Conservation (phyloP, 2,888 invertebrate genomes). For the Pseudococcus jackbeardsleyi region DNA sequence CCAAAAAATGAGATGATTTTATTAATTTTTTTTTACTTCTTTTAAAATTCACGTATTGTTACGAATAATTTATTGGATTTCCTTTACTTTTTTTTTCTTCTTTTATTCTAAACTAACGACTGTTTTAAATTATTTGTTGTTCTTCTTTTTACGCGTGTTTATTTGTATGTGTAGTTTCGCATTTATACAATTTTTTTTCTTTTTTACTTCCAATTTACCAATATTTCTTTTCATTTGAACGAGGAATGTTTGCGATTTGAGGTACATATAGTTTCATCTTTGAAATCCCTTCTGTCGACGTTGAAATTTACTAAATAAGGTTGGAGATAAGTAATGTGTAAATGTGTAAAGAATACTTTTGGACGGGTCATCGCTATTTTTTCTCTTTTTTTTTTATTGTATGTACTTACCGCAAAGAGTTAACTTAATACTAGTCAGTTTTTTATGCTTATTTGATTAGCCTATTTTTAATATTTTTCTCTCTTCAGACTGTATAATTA, state of each 20-base stretch:
- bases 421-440: constrained; percentile 65
- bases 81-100: too few species aligned
- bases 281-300: not conserved
- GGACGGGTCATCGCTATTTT: constrained; percentile 30
- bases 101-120: constrained; percentile 37
- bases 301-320: not conserved
- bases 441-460: constrained; percentile 47
- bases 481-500: constrained; percentile 39
- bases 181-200: not conserved
- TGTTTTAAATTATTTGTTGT: constrained; percentile 34
- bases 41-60: constrained; percentile 30
- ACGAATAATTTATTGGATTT: constrained; percentile 10
- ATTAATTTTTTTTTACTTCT: constrained; percentile 12
- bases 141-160: constrained; percentile 23
- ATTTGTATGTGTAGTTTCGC: constrained; percentile 15
- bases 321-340: not conserved
- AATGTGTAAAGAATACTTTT: constrained; percentile 13
- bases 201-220: constrained; percentile 21
- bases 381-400: constrained; percentile 39
- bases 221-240: not conserved
- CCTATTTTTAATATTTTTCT: constrained; percentile 15
- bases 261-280: not conserved
- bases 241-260: not conserved
- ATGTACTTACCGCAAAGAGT: constrained; percentile 60
- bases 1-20: not conserved